Percentiles rank a stretch among this genome's conserved stretches.
phyloP scores from a whole-genome alignment of 1,140 invertebrate genomes.

The Harlomillsia oculata region DNA sequence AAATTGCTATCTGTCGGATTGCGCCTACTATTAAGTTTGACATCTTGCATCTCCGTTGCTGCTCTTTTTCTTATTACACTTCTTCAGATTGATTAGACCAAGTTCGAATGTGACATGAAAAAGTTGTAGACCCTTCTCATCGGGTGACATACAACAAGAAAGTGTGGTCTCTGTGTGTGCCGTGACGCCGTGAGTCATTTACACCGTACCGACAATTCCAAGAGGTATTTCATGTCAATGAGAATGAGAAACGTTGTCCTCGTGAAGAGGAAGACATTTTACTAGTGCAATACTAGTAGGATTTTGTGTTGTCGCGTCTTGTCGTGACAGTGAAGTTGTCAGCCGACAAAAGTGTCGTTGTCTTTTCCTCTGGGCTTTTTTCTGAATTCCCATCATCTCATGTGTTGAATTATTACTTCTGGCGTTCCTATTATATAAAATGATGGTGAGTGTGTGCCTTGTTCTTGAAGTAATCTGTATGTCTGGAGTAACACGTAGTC shows the following conservation, averaged over 20 bases:
- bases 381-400: background rate
- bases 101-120: too few relatives aligned
- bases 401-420: background rate
- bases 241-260: background rate
- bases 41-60: too few relatives aligned
- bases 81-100: too few relatives aligned
- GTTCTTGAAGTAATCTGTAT: too few relatives aligned
- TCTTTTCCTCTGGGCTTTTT: background rate
- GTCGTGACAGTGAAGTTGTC: slow-evolving; percentile 26
- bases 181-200: too few relatives aligned
- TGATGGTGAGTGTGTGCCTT: slow-evolving; percentile 12
- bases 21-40: too few relatives aligned
- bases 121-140: background rate
- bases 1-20: too few relatives aligned
- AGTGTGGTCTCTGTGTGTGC: too few relatives aligned
- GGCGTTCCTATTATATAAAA: background rate
- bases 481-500: too few relatives aligned
- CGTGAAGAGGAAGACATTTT: background rate
- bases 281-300: background rate
- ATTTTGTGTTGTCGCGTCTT: background rate
- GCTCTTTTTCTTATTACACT: too few relatives aligned
- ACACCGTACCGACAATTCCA: background rate
- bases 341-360: slow-evolving; percentile 16
- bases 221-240: background rate
- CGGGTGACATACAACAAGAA: background rate